A percentile compares a stretch with the other conserved stretches of the same genome.
These are phyloP conservation scores for Pantelozetes paolii DNA, from an alignment of 2,888 invertebrate species.

Conservation along the genomic window DNA sequence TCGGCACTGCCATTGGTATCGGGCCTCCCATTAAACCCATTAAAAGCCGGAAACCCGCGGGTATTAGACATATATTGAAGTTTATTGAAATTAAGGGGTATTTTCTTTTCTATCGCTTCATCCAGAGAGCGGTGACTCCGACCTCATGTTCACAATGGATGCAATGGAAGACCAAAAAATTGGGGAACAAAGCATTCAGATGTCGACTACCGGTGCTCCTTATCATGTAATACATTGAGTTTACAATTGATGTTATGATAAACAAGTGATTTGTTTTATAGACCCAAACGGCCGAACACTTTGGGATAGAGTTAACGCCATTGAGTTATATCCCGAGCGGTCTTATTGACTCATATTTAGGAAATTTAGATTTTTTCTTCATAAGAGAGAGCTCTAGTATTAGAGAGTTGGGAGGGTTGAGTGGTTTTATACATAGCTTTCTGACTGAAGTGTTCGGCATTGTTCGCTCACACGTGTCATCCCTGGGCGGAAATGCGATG, in stretches of 20 bases:
- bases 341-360: constrained; percentile 73
- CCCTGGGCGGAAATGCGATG: constrained; percentile 90
- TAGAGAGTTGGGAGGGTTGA: constrained; percentile 75
- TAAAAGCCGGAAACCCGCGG: constrained; percentile 15
- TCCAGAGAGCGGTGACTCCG: constrained; percentile 43
- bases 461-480: constrained; percentile 84
- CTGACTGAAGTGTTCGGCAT: constrained; percentile 89
- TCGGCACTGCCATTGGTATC: constrained; percentile 42
- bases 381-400: constrained; percentile 90
- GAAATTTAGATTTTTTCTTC: constrained; percentile 87
- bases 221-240: constrained; percentile 37
- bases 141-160: constrained; percentile 48
- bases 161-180: constrained; percentile 42
- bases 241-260: background rate
- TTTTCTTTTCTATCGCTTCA: background rate
- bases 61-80: background rate
- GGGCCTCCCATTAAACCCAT: constrained; percentile 34
- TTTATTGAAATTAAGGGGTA: background rate
- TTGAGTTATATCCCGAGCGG: constrained; percentile 73
- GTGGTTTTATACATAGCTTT: constrained; percentile 90
- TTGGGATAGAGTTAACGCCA: constrained; percentile 74
- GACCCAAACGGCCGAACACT: constrained; percentile 49
- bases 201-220: background rate
- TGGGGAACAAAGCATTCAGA: constrained; percentile 18
- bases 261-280: constrained; percentile 17